Conservation (phyloP, 2,113 vertebrate genomes). For the Triplophysa tibetana region DNA sequence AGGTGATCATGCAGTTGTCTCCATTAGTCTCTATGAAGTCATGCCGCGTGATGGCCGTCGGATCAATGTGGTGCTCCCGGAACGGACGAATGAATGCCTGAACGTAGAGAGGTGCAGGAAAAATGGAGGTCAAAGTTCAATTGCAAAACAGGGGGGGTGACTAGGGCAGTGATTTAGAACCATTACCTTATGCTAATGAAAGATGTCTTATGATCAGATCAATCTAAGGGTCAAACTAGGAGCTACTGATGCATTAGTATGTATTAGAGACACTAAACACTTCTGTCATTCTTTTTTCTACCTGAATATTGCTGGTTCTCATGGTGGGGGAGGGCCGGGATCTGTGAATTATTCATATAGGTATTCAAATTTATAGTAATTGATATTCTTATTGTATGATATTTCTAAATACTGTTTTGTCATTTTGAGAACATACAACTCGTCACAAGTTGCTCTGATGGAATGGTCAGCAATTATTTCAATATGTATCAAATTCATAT, state of each 20-base stretch:
- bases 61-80: conserved; percentile 79
- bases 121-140: conserved; percentile 28
- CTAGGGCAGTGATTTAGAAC: conserved; percentile 29
- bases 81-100: conserved; percentile 79
- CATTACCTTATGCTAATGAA: conserved; percentile 33
- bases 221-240: neutral
- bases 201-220: neutral
- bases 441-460: too few relatives aligned
- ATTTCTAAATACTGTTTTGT: too few relatives aligned
- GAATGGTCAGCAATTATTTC: too few relatives aligned
- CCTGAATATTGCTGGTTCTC: too few relatives aligned
- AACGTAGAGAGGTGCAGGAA: neutral
- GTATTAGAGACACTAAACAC: neutral
- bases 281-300: too few relatives aligned
- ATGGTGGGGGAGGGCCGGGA: too few relatives aligned
- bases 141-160: neutral
- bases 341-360: too few relatives aligned
- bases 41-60: conserved; percentile 78
- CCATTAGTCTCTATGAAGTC: conserved; percentile 80
- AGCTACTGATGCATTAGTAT: neutral
- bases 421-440: too few relatives aligned
- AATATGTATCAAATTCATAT: too few relatives aligned
- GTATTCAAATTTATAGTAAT: too few relatives aligned
- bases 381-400: too few relatives aligned
- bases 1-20: conserved; percentile 80